Evolutionary conservation across 2,113 vertebrate genomes (phyloP).

Genomic region (Salvelinus namaycush): DNA sequence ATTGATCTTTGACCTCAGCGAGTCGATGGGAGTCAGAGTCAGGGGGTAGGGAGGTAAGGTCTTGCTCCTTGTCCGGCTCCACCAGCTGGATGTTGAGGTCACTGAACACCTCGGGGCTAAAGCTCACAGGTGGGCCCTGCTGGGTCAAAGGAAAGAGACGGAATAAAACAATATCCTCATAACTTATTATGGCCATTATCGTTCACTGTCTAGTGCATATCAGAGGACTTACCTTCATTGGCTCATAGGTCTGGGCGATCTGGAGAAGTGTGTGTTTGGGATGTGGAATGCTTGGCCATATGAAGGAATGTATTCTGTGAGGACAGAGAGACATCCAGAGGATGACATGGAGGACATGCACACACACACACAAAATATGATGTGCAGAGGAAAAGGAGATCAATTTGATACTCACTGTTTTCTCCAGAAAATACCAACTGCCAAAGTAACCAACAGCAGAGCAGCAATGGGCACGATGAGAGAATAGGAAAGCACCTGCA

Average conservation of each 20-base stretch:
- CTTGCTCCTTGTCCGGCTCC: slow-evolving; percentile 59
- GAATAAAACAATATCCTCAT: neutral
- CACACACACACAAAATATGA: neutral
- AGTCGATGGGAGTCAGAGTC: neutral
- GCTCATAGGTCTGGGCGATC: slow-evolving; percentile 64
- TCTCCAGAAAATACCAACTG: slow-evolving; percentile 35
- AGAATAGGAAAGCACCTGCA: neutral
- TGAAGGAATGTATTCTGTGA: slow-evolving; percentile 79
- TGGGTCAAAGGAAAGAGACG: neutral
- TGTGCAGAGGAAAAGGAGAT: neutral
- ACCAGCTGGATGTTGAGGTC: slow-evolving; percentile 78
- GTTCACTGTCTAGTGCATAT: neutral
- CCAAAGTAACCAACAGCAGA: slow-evolving; percentile 16
- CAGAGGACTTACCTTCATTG: slow-evolving; percentile 44
- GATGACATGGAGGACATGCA: neutral
- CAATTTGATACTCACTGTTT: slow-evolving; percentile 48
- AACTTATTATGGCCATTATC: too few relatives aligned
- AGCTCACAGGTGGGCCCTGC: slow-evolving; percentile 79
- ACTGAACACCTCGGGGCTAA: slow-evolving; percentile 84
- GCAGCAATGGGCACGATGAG: slow-evolving; percentile 4
- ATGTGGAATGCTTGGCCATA: slow-evolving; percentile 87
- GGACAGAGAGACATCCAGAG: neutral
- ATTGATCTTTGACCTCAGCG: neutral
- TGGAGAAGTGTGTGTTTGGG: slow-evolving; percentile 86
- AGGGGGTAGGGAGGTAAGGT: neutral